These are phyloP conservation scores for Drosophila eohydei DNA, from an alignment of 2,888 invertebrate species.

Conservation along the genomic window DNA sequence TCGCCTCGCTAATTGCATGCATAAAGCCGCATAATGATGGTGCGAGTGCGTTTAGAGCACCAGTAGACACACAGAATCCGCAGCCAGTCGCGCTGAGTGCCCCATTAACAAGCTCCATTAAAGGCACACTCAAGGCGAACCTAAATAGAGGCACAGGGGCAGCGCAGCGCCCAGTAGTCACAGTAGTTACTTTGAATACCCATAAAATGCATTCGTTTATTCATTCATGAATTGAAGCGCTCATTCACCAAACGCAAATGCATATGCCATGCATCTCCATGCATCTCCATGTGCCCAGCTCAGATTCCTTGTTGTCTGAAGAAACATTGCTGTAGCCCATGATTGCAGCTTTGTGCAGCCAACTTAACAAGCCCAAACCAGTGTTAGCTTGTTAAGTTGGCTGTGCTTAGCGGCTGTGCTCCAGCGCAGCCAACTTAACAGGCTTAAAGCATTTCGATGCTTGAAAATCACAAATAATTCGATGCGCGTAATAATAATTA, in stretches of 20 bases:
- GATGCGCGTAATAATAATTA: not conserved
- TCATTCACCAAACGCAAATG: slow-evolving; percentile 8
- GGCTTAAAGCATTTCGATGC: no score
- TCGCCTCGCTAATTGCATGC: slow-evolving; percentile 60
- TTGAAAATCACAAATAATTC: no score
- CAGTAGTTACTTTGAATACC: not conserved
- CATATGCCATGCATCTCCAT: not conserved
- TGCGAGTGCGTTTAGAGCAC: slow-evolving; percentile 16
- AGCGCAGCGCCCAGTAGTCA: no score
- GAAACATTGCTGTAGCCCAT: not conserved
- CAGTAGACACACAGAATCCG: slow-evolving; percentile 1
- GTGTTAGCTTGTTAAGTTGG: not conserved
- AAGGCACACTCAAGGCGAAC: not conserved
- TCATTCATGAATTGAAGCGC: slow-evolving; percentile 13
- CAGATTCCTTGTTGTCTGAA: not conserved
- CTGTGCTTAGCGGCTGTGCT: no score
- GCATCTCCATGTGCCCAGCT: not conserved
- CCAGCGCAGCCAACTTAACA: not conserved
- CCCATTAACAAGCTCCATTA: slow-evolving; percentile 47
- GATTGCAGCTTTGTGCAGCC: not conserved
- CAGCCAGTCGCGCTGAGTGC: slow-evolving; percentile 35
- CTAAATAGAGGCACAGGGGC: not conserved
- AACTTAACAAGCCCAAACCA: not conserved
- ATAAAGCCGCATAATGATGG: slow-evolving; percentile 52
- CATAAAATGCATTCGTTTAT: slow-evolving; percentile 22